Conservation (phyloP, 1,140 invertebrate genomes). For the Drosophila oshimai region DNA sequence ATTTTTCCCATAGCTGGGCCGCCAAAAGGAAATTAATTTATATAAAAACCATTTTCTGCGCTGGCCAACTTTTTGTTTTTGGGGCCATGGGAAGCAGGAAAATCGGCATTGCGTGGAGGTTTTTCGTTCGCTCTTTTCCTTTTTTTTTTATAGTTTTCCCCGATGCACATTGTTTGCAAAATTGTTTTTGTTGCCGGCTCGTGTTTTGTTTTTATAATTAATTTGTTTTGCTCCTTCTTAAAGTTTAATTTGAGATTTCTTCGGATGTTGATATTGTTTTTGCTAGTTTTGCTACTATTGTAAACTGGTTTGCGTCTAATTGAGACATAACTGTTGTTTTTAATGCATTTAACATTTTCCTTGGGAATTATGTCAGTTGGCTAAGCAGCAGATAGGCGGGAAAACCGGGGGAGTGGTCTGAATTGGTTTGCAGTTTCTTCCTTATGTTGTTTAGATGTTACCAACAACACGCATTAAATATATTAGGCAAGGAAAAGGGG, state of each 20-base stretch:
- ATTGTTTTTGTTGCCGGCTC: constrained; percentile 1
- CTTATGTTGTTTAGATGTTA: constrained; percentile 5
- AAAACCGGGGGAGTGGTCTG: constrained; percentile 4
- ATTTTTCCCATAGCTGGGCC: constrained; percentile 29
- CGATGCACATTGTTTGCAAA: constrained; percentile 49
- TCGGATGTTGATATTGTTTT: constrained; percentile 5
- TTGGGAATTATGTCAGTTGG: constrained; percentile 73
- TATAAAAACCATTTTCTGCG: constrained; percentile 26
- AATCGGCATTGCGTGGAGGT: constrained; percentile 36
- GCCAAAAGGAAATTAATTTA: constrained; percentile 66
- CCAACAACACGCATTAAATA: constrained; percentile 37
- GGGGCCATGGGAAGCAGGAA: constrained; percentile 60
- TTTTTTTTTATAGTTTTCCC: constrained; percentile 8
- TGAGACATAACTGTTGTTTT: constrained; percentile 67
- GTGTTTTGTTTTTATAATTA: constrained; percentile 32
- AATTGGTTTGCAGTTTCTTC: constrained; percentile 33
- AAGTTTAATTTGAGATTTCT: constrained; percentile 24
- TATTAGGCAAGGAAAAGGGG: background rate
- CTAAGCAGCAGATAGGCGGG: background rate
- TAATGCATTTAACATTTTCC: constrained; percentile 68
- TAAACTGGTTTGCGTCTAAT: constrained; percentile 57
- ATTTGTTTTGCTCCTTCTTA: constrained; percentile 38
- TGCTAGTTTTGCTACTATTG: background rate
- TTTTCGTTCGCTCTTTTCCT: constrained; percentile 1
- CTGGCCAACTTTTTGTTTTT: constrained; percentile 51